These are phyloP conservation scores for Gracilinanus agilis DNA, from an alignment of 2,113 vertebrate genomes.

Conservation along the genomic window DNA sequence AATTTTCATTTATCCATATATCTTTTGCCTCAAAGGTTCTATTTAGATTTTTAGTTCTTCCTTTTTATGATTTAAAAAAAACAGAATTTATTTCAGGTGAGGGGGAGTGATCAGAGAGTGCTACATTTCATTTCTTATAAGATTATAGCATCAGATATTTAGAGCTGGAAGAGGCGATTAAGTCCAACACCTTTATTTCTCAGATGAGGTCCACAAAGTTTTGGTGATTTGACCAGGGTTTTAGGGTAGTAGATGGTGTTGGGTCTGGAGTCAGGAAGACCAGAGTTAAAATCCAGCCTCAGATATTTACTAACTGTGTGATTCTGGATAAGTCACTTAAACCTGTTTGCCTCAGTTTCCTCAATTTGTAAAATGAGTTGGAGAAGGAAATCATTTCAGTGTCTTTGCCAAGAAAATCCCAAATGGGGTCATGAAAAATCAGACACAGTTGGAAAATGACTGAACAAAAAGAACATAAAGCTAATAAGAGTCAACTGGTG, in stretches of 20 bases:
- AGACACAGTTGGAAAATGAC: too few species aligned
- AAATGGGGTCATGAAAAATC: too few species aligned
- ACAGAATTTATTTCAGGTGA: background rate
- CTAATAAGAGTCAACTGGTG: background rate
- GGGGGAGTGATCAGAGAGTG: constrained; percentile 33
- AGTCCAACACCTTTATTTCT: background rate
- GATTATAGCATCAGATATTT: background rate
- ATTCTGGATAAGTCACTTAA: too few species aligned
- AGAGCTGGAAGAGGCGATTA: background rate
- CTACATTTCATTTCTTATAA: background rate
- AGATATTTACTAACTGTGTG: too few species aligned
- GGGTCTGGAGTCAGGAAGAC: too few species aligned
- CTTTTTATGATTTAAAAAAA: constrained; percentile 11
- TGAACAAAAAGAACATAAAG: background rate
- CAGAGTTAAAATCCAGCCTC: too few species aligned
- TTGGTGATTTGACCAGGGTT: background rate
- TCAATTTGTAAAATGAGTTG: too few species aligned
- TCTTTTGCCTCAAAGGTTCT: constrained; percentile 25
- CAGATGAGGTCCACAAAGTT: background rate
- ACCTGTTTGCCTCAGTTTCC: too few species aligned
- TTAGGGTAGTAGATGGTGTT: too few species aligned
- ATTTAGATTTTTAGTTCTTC: constrained; percentile 4
- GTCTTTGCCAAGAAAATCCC: too few species aligned
- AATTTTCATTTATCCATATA: background rate
- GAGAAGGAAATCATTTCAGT: too few species aligned